Conservation (phyloP, 2,888 invertebrate species). For the Synanthedon andrenaeformis region DNA sequence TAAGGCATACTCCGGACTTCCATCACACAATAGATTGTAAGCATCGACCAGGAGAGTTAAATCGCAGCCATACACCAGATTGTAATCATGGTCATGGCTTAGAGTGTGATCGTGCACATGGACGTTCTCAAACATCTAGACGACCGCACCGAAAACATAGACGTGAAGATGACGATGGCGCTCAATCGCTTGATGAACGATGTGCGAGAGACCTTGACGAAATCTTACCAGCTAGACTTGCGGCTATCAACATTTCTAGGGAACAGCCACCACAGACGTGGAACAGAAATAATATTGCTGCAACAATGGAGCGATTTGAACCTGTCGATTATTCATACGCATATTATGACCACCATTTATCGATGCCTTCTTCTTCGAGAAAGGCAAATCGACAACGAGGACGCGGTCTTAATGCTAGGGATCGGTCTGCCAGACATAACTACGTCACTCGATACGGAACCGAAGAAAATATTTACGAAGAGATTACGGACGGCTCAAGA, state of each 20-base stretch:
- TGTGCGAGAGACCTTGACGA: slow-evolving; percentile 64
- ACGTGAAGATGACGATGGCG: slow-evolving; percentile 56
- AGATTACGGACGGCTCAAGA: slow-evolving; percentile 76
- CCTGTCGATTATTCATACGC: slow-evolving; percentile 86
- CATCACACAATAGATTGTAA: slow-evolving; percentile 56
- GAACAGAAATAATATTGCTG: slow-evolving; percentile 74
- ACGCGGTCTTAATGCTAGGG: slow-evolving; percentile 50
- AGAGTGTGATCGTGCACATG: slow-evolving; percentile 48
- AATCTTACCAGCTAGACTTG: slow-evolving; percentile 62
- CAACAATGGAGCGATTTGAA: slow-evolving; percentile 75
- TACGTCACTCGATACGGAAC: slow-evolving; percentile 85
- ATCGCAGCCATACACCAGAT: slow-evolving; percentile 59
- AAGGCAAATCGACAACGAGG: slow-evolving; percentile 58
- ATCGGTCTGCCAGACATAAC: slow-evolving; percentile 72
- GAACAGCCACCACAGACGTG: slow-evolving; percentile 65
- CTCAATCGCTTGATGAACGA: slow-evolving; percentile 58
- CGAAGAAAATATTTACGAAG: slow-evolving; percentile 87
- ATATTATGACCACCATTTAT: slow-evolving; percentile 82
- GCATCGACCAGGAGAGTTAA: slow-evolving; percentile 48
- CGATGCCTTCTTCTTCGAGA: slow-evolving; percentile 69
- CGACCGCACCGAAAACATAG: slow-evolving; percentile 47
- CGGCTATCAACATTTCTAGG: slow-evolving; percentile 55
- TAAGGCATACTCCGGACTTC: slow-evolving; percentile 50
- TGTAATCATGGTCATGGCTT: slow-evolving; percentile 48
- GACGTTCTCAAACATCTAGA: slow-evolving; percentile 50